Conservation (phyloP, 2,888 invertebrate species). For the Euclidia mi region DNA sequence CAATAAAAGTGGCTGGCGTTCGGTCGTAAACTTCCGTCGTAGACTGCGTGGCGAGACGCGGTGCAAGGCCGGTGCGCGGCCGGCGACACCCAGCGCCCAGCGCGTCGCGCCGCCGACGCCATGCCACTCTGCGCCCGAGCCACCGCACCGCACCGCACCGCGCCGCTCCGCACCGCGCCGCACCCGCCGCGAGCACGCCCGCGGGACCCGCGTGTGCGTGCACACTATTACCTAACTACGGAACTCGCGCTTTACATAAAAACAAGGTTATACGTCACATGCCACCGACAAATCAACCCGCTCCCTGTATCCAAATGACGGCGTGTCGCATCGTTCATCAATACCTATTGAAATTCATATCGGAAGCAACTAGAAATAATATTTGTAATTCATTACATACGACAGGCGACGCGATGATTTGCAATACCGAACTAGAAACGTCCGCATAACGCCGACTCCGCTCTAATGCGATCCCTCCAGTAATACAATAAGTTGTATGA, state of each 20-base stretch:
- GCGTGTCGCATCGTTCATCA: slow-evolving; percentile 27
- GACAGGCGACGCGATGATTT: slow-evolving; percentile 38
- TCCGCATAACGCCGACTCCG: slow-evolving; percentile 36
- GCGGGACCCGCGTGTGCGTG: slow-evolving; percentile 3
- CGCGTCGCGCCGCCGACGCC: slow-evolving; percentile 35
- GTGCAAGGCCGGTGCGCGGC: slow-evolving; percentile 61
- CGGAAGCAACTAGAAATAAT: slow-evolving; percentile 62
- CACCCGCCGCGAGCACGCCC: not conserved
- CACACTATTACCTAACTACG: slow-evolving; percentile 22
- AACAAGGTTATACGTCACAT: slow-evolving; percentile 25
- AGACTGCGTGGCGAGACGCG: slow-evolving; percentile 89
- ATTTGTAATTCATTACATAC: slow-evolving; percentile 65
- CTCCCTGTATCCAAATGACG: slow-evolving; percentile 22
- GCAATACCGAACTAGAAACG: slow-evolving; percentile 45
- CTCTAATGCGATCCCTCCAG: slow-evolving; percentile 69
- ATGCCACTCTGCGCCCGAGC: slow-evolving; percentile 7
- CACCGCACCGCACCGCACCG: slow-evolving; percentile 17
- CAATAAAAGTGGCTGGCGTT: slow-evolving; percentile 88
- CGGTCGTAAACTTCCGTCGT: slow-evolving; percentile 85
- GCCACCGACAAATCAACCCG: slow-evolving; percentile 27
- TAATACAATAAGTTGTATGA: slow-evolving; percentile 76
- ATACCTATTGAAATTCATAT: slow-evolving; percentile 61
- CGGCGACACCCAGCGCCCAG: slow-evolving; percentile 58
- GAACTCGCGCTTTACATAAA: slow-evolving; percentile 33
- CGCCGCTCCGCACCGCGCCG: slow-evolving; percentile 16